These are phyloP conservation scores for Prunella himalayana DNA, from an alignment of 2,113 vertebrate species.

Conservation along the genomic window DNA sequence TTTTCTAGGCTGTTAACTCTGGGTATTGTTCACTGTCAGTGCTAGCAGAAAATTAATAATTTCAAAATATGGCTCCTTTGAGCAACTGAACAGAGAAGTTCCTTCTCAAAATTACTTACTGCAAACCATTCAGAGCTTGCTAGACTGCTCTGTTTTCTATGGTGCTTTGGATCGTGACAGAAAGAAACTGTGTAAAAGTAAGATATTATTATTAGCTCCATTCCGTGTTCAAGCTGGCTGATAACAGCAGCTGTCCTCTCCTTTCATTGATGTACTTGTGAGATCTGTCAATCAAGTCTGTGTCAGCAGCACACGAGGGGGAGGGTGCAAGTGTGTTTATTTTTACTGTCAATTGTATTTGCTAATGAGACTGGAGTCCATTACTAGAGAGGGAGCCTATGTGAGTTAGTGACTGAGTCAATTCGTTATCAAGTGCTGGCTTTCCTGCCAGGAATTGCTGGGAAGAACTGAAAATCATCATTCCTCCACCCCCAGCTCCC, in stretches of 20 bases:
- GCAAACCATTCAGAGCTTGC: neutral
- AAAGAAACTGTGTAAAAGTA: conserved; percentile 22
- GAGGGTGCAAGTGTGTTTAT: conserved; percentile 11
- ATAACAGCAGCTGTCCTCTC: conserved; percentile 13
- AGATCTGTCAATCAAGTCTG: neutral
- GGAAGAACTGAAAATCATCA: conserved; percentile 31
- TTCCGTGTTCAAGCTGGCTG: neutral
- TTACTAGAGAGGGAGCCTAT: conserved; percentile 1
- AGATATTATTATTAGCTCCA: conserved; percentile 37
- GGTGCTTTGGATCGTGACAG: neutral
- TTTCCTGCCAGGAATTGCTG: conserved; percentile 26
- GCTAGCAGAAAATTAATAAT: conserved; percentile 38
- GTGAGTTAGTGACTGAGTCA: conserved; percentile 37
- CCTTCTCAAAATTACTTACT: conserved; percentile 19
- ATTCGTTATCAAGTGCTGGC: conserved; percentile 1
- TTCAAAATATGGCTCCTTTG: conserved; percentile 8
- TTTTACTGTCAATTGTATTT: conserved; percentile 29
- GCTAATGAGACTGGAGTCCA: conserved; percentile 38
- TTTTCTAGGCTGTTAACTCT: conserved; percentile 37
- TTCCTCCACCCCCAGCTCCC: neutral
- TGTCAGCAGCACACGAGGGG: conserved; percentile 21
- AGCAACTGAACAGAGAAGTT: conserved; percentile 6
- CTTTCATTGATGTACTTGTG: conserved; percentile 2
- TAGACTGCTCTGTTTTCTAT: neutral
- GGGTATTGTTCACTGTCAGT: conserved; percentile 2